Evolutionary conservation across 2,888 invertebrate species (phyloP), one percentile per base, ranked within the genome.

Genomic region (Heteromurus nitidus): DNA sequence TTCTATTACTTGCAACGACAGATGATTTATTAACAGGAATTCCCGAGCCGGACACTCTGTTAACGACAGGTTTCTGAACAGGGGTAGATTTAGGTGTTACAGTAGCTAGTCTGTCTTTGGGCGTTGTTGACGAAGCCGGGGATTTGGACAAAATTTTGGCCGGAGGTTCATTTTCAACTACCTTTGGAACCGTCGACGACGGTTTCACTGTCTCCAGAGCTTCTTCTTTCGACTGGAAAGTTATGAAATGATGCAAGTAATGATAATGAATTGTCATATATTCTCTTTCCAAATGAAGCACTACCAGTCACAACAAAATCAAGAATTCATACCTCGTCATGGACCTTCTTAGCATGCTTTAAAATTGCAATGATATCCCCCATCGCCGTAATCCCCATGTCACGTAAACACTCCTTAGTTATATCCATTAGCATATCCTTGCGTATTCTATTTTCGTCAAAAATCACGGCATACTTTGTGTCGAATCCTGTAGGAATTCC

Each of bases 401-500:
- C 96, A 74, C 93, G 92, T 1, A 97, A 90, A 88, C 95, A 95
- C 86, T 96, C 96, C 88, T 96, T 96, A 86, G 94, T 95, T 16
- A 97, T 90, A 87, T 97, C 96, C 84, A 94, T 90, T 70, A 97
- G 89, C 96, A 96, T 96, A 87, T 95, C 94, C 85, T 92, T 93
- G 88, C 94, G 93, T 82, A 97, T 97, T 30, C 96, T 91, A 89
- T 97, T 95, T 88, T 96, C 95, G 0, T 94, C 93, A 89, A 97
- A 97, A 7, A 94, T 93, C 24, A 95, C 92, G 0, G 96, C 96
- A 89, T 97, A 96, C 79, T 93, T 93, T 0, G 95, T 94, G 0
- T 95, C 93, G 67, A 93, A 93, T 62, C 93, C 93, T 0, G 93
- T 91, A 0, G 95, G 95, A 85, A 97, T 94, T 1, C 96, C 95